phyloP scores from a whole-genome alignment of 2,113 vertebrate species.

The Chaenocephalus aceratus region DNA sequence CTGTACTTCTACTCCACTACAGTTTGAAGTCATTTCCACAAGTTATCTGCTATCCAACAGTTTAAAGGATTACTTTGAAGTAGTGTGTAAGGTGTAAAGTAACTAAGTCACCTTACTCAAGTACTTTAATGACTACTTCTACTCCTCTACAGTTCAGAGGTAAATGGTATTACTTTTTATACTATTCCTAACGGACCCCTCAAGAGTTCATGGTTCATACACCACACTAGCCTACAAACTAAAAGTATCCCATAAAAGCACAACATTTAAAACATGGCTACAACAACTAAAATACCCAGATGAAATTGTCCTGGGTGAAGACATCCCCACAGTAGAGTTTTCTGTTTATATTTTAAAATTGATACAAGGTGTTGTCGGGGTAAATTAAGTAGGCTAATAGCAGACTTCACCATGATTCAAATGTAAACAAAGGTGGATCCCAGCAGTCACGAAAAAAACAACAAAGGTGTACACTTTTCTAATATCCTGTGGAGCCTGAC shows the following conservation, averaged over 20 bases:
- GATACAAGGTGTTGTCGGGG: constrained; percentile 5
- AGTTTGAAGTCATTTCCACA: no score
- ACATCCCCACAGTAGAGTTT: neutral
- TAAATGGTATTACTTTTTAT: no score
- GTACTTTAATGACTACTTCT: no score
- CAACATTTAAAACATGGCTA: neutral
- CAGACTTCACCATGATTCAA: neutral
- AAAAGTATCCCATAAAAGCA: neutral
- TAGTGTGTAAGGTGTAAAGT: no score
- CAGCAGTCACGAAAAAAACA: neutral
- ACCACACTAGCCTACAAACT: neutral
- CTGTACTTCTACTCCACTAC: no score
- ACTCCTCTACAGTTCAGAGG: no score
- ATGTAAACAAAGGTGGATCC: constrained; percentile 31
- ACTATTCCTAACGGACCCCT: neutral
- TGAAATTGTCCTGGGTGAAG: neutral
- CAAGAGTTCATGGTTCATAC: neutral
- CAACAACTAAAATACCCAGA: neutral
- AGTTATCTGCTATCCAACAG: no score
- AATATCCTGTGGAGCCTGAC: neutral
- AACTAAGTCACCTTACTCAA: no score
- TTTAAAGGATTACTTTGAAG: no score
- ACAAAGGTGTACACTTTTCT: neutral
- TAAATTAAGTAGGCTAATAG: neutral
- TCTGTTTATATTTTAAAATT: constrained; percentile 12